Evolutionary conservation across 2,797 vertebrate genomes (phyloP), one percentile per base, ranked within the genome.

Genomic region (Petrocephalus sullivani): DNA sequence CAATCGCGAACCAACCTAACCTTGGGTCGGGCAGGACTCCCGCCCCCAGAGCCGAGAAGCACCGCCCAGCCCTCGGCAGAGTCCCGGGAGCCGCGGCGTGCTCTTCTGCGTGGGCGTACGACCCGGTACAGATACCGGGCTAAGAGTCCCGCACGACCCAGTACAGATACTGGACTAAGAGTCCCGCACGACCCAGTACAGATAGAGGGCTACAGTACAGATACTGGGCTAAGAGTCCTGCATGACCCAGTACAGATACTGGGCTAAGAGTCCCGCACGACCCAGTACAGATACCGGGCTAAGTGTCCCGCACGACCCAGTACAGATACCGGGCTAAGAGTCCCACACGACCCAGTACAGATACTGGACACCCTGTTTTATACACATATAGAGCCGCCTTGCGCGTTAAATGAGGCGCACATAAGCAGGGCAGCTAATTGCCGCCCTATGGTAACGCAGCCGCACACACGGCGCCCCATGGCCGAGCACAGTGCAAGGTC

Each of bases 1-100:
- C 96, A 95, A 96, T 96, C 93, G 92, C 91, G 93, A 95, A 94
- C 95, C 95, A 95, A 95, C 95, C 95, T 94, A 95, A 95, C 95
- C 89, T 94, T 92, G 92, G 90, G 90, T 88, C 91, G 91, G 93
- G 93, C 93, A 93, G 94, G 96, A 95, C 95, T 93, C 94, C 94
- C 96, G 95, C 96, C 96, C 92, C 90, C 92, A 86, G 87, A 46
- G 33, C 88, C 51, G 82, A 58, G 84, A 89, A 87, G 89, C 89
- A 23, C 86, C 89, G 88, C 92, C 90, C 89, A 78, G n/a, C 7
- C 87, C 87, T 56, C 81, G 41, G 28, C 71, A 67, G 87, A 88
- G 64, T 75, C 37, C 75, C 53, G 33, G 41, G 89, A 67, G 83
- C 16, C 56, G 49, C 49, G 46, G 53, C 33, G 61, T 54, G 54